Base-by-base conservation (phyloP, 2,797 vertebrate genomes). In the Phalanger gymnotis region DNA sequence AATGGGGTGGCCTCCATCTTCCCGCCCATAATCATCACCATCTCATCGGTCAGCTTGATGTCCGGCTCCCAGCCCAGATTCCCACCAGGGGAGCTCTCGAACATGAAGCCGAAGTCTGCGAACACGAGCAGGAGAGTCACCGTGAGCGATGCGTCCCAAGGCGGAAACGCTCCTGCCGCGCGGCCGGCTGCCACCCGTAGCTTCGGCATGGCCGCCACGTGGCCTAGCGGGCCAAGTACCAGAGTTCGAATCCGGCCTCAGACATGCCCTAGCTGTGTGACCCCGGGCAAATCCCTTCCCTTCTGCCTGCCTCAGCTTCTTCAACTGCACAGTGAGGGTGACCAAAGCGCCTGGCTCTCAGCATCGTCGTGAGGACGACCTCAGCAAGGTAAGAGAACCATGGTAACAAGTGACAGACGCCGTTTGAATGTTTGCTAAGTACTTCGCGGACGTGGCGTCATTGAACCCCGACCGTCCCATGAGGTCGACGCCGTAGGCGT, bases 1-100 rank as follows among this genome's bases (percentile, higher is more conserved):
- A 99, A 99, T 0, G 99, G 99, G 0, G 99, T 99, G 95, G 99
- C 99, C 98, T 99, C 99, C 99, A 99, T 99, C 98, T 99, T 99
- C 57, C 99, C 99, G 2, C 99, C 99, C 99, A 99, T 99, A 98
- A 99, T 99, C 99, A 99, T 99, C 98, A 99, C 99, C 99, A 99
- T 99, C 98, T 99, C 99, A 2, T 99, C 99, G 0, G 99, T 99
- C 98, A 99, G 99, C 98, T 99, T 99, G 98, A 99, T 99, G 98
- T 99, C 99, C 0, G 99, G 99, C 97, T 99, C 99, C 99, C 99
- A 99, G 97, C 99, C 99, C 93, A 99, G 98, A 98, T 99, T 99
- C 13, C 99, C 99, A 0, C 99, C 99, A 0, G 99, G 99, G 5
- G 99, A 99, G 97, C 99, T 99, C 98, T 99, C 99, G 92, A 99